Percentiles rank a stretch among this genome's conserved stretches.
Conservation (phyloP, 2,888 invertebrate genomes). For the Caenorhabditis plicata region DNA sequence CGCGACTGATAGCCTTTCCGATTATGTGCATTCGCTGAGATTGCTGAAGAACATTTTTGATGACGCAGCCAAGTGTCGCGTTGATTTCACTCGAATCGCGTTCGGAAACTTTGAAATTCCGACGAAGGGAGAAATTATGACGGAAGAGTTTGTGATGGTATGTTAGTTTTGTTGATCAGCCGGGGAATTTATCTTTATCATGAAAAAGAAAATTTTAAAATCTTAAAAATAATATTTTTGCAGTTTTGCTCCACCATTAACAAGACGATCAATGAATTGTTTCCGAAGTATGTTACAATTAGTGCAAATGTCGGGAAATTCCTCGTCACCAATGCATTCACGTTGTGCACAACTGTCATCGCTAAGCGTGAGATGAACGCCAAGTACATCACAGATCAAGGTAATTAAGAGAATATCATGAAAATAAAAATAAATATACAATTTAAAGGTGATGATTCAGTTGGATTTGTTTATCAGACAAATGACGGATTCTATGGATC, state of each 20-base stretch:
- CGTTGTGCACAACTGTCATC: constrained; percentile 84
- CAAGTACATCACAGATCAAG: constrained; percentile 52
- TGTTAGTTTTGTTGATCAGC: no score
- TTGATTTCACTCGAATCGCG: constrained; percentile 9
- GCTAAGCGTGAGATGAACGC: constrained; percentile 74
- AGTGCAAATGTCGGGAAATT: constrained; percentile 95
- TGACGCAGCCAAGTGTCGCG: constrained; percentile 6
- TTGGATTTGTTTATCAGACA: constrained; percentile 56
- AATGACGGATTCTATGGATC: constrained; percentile 73
- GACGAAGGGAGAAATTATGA: neutral
- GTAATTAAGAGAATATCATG: constrained; percentile 35
- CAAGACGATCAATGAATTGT: constrained; percentile 77
- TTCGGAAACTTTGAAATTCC: constrained; percentile 18
- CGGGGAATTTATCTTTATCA: no score
- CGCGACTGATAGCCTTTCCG: constrained; percentile 4
- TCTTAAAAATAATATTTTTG: constrained; percentile 1
- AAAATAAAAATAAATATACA: no score
- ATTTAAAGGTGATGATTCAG: constrained; percentile 47
- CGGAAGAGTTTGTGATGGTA: neutral
- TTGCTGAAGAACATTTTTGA: no score
- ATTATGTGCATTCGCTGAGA: no score
- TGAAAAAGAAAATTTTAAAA: no score
- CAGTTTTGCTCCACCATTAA: constrained; percentile 81
- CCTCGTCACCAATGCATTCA: constrained; percentile 91
- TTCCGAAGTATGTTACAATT: constrained; percentile 76